Evolutionary conservation across 2,113 vertebrate genomes (phyloP).

Genomic region (Passer domesticus): DNA sequence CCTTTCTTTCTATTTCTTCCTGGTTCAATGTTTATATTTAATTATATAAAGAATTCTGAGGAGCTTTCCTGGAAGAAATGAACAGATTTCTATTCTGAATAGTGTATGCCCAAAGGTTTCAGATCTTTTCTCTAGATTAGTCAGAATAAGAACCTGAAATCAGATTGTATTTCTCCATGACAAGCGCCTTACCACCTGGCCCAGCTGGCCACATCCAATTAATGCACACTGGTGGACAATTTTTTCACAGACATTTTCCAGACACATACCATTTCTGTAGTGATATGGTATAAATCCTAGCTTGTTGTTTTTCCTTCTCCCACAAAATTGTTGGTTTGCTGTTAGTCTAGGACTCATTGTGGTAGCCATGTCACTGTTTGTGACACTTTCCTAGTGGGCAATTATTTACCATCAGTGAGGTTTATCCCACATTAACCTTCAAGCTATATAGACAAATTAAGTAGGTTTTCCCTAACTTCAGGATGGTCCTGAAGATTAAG

Average conservation of each 20-base stretch:
- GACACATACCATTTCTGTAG: neutral
- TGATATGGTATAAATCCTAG: neutral
- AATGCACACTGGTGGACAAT: no score
- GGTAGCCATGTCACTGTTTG: neutral
- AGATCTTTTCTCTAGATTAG: neutral
- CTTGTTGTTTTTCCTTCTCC: neutral
- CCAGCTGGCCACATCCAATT: neutral
- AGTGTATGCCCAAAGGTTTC: neutral
- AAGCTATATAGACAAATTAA: neutral
- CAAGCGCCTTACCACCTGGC: neutral
- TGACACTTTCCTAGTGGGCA: neutral
- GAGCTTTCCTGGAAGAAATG: neutral
- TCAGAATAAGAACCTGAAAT: neutral
- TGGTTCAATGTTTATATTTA: neutral
- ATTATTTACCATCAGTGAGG: neutral
- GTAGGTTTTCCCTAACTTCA: neutral
- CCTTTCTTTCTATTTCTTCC: neutral
- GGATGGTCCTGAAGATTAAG: neutral
- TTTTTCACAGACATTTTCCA: neutral
- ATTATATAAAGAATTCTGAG: neutral
- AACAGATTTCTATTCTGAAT: neutral
- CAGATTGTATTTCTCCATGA: neutral
- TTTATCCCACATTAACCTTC: neutral
- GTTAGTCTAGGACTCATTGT: neutral
- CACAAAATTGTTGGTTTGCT: neutral